Evolutionary conservation across 2,797 vertebrate species (phyloP).

Genomic region (Amniataba percoides): DNA sequence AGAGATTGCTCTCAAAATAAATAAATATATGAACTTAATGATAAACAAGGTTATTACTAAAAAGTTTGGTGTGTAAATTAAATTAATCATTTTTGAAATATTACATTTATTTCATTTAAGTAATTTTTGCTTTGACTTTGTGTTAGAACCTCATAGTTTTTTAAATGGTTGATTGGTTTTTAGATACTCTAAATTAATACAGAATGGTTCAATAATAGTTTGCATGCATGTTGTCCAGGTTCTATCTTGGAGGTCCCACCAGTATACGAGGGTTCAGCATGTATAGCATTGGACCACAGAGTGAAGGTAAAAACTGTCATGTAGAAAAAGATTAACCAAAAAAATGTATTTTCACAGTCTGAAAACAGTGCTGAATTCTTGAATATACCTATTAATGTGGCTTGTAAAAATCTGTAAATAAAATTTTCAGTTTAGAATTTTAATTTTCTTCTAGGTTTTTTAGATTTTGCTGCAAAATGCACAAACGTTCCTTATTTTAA

Average conservation of each 20-base stretch:
- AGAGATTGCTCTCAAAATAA: neutral
- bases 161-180: neutral
- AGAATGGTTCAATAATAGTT: neutral
- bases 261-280: slow-evolving; percentile 97
- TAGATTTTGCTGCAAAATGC: too few relatives aligned
- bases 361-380: neutral
- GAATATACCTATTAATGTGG: too few relatives aligned
- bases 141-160: neutral
- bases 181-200: too few relatives aligned
- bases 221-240: slow-evolving; percentile 81
- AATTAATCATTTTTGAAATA: neutral
- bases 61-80: neutral
- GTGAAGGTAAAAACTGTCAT: slow-evolving; percentile 88
- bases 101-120: neutral
- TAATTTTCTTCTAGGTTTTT: neutral
- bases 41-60: neutral
- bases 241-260: slow-evolving; percentile 96
- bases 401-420: neutral
- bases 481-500: neutral
- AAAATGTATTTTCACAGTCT: neutral
- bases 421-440: neutral
- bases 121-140: neutral
- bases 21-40: neutral
- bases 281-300: slow-evolving; percentile 98
- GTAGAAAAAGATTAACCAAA: neutral